phyloP scores from a whole-genome alignment of 2,113 vertebrate genomes.

The Xenus cinereus region DNA sequence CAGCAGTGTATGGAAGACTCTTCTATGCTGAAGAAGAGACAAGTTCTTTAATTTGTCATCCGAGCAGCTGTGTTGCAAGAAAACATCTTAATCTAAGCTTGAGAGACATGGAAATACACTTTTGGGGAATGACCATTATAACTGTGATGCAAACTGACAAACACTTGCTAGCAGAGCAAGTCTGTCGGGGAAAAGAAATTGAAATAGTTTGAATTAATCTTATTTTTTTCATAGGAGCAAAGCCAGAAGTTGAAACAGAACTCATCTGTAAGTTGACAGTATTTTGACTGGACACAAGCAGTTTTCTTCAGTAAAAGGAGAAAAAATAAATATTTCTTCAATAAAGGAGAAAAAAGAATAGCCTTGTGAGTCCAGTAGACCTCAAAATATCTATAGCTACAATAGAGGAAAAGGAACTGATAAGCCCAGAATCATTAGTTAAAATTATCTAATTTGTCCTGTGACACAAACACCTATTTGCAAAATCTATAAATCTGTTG shows the following conservation, averaged over 20 bases:
- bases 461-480: not conserved
- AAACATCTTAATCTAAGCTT: not conserved
- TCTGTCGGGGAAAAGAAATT: not conserved
- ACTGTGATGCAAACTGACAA: not conserved
- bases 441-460: not conserved
- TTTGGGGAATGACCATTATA: not conserved
- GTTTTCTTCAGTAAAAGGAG: not conserved
- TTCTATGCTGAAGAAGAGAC: not conserved
- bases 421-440: not conserved
- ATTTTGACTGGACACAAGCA: not conserved
- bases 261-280: not conserved
- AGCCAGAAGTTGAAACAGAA: not conserved
- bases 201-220: not conserved
- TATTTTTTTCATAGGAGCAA: not conserved
- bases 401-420: not conserved
- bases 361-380: not conserved
- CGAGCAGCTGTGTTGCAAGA: not conserved
- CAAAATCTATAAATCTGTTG: not conserved
- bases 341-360: not conserved
- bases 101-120: not conserved
- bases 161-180: not conserved
- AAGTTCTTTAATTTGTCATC: not conserved
- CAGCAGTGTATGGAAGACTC: not conserved
- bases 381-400: not conserved
- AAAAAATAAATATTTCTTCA: not conserved